A percentile compares a stretch with the other conserved stretches of the same genome.
phyloP scores from a whole-genome alignment of 2,888 invertebrate species.

The Drosophila parthenogenetica region DNA sequence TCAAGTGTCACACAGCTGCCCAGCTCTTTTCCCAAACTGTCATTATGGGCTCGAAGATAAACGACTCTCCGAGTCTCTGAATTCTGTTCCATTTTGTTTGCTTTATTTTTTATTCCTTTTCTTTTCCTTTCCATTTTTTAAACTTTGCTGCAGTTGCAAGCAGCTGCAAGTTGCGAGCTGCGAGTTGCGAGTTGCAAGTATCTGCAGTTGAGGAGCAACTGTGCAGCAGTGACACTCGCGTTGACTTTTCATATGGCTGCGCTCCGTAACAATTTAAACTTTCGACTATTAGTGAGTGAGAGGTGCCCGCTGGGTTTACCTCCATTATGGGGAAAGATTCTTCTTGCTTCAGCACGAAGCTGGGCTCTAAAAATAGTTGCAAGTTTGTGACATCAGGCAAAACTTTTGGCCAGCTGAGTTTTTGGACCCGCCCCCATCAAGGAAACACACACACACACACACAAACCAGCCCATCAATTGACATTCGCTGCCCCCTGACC shows the following conservation, averaged over 20 bases:
- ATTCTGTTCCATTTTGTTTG: conserved; percentile 48
- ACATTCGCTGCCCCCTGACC: conserved; percentile 43
- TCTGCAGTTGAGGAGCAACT: conserved; percentile 35
- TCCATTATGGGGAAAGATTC: not conserved
- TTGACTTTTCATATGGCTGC: conserved; percentile 81
- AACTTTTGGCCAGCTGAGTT: conserved; percentile 52
- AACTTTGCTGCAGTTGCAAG: not conserved
- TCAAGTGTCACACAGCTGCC: conserved; percentile 70
- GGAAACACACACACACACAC: conserved; percentile 16
- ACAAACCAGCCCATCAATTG: conserved; percentile 59
- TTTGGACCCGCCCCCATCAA: conserved; percentile 26
- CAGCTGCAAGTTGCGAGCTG: too few relatives aligned
- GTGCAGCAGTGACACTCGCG: conserved; percentile 41
- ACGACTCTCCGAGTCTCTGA: conserved; percentile 67
- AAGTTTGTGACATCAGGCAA: conserved; percentile 70
- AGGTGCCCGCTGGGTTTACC: conserved; percentile 39
- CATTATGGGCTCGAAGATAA: conserved; percentile 79
- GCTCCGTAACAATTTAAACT: conserved; percentile 77
- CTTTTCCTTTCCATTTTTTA: not conserved
- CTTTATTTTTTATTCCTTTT: conserved; percentile 12
- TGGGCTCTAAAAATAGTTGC: conserved; percentile 65
- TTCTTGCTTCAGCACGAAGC: not conserved
- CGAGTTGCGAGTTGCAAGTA: conserved; percentile 36
- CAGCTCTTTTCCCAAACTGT: conserved; percentile 67
- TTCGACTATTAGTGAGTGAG: conserved; percentile 76